Base-by-base conservation (phyloP, 1,140 invertebrate genomes). In the Magallana gigas region DNA sequence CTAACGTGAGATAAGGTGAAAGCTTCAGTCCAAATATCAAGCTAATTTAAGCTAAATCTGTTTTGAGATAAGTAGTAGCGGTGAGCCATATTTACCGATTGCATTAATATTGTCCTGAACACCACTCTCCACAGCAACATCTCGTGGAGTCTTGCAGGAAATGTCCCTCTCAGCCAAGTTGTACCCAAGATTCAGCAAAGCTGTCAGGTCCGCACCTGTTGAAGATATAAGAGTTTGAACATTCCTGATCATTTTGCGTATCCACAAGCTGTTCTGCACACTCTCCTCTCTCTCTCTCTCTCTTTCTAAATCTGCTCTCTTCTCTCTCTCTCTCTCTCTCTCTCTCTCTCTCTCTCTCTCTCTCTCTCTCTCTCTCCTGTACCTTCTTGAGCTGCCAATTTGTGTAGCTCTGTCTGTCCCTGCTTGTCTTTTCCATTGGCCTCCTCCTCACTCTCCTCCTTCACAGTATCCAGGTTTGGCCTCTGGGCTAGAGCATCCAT, bases 91-190 rank as follows among this genome's bases (percentile, higher is more conserved):
- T 92, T 96, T 96, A 95, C 98, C 98, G 85, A 98, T 97, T 90
- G 97, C 97, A 0, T 95, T 95, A 0, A 97, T 96, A 93, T 98
- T 98, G 81, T 98, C 97, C 1, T 95, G 95, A 18, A 98, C 96
- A 89, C 97, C 96, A 0, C 97, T 96, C 91, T 97, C 96, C 80
- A 97, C 95, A 0, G 97, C 98, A 14, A 98, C 96, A 93, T 99
- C 98, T 85, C 98, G 95, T 0, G 97, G 97, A 1, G 98, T 99
- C 68, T 97, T 96, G 93, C 98, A 98, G 1, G 97, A 93, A 91
- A 97, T 96, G 93, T 99, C 98, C 76, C 98, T 95, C 85, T 95
- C 95, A 1, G 93, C 94, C 36, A 98, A 95, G 92, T 97, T 97
- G 16, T 97, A 96, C 88, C 97, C 96, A 0, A 97, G 96, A 92